Conservation (phyloP, 1,140 invertebrate genomes). For the Ceratina japonica region DNA sequence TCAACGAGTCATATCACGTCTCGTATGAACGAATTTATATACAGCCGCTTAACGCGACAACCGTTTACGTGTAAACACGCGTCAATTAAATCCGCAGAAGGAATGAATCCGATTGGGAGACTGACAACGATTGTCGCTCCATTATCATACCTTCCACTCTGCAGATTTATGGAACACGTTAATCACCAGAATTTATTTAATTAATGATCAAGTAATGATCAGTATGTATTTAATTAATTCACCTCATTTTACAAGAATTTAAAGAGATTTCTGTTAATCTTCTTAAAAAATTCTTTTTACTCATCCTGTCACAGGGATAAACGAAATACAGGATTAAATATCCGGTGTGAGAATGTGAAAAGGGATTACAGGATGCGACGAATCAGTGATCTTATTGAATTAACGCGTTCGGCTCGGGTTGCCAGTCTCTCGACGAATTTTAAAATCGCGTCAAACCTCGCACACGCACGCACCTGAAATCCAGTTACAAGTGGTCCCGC, state of each 20-base stretch:
- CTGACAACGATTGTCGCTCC: neutral
- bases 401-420: constrained; percentile 34
- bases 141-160: neutral
- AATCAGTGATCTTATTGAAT: constrained; percentile 34
- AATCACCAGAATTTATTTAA: no score
- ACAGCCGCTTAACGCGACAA: constrained; percentile 2
- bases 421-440: constrained; percentile 34
- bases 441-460: constrained; percentile 24
- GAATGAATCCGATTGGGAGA: neutral
- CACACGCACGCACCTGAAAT: constrained; percentile 27
- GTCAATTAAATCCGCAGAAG: neutral
- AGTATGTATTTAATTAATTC: no score
- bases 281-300: no score
- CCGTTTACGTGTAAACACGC: constrained; percentile 14
- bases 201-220: no score
- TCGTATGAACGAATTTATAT: constrained; percentile 20
- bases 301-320: no score
- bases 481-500: constrained; percentile 55
- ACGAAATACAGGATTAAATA: no score
- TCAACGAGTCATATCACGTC: constrained; percentile 18
- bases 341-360: no score
- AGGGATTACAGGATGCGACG: neutral
- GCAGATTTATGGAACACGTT: no score
- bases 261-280: no score
- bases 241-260: no score